phyloP scores from a whole-genome alignment of 2,797 vertebrate species.

The Hybognathus amarus region DNA sequence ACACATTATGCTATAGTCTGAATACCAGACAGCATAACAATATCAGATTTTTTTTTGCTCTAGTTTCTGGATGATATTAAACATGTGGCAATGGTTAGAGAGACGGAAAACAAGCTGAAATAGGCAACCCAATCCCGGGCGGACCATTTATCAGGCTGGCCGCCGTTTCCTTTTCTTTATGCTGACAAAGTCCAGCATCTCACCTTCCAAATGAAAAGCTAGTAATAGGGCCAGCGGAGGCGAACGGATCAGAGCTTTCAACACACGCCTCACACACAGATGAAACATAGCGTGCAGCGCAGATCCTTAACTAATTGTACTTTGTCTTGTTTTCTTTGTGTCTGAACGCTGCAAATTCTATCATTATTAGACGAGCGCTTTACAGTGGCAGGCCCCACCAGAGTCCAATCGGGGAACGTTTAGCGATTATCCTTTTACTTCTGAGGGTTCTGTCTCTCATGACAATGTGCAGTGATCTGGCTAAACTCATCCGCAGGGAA shows the following conservation, averaged over 20 bases:
- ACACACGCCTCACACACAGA: slow-evolving; percentile 41
- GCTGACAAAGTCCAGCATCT: slow-evolving; percentile 65
- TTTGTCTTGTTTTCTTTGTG: slow-evolving; percentile 42
- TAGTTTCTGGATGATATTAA: slow-evolving; percentile 54
- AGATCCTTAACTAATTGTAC: slow-evolving; percentile 45
- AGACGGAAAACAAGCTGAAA: slow-evolving; percentile 42
- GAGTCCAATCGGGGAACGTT: slow-evolving; percentile 35
- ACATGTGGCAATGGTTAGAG: slow-evolving; percentile 63
- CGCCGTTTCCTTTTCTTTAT: slow-evolving; percentile 49
- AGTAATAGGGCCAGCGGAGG: slow-evolving; percentile 38
- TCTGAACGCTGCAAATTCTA: slow-evolving; percentile 33
- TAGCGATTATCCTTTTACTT: slow-evolving; percentile 62
- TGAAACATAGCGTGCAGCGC: slow-evolving; percentile 46
- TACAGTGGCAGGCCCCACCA: slow-evolving; percentile 21
- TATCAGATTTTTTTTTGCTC: slow-evolving; percentile 34
- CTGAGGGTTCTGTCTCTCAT: slow-evolving; percentile 37
- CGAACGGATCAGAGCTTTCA: slow-evolving; percentile 41
- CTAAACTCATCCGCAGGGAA: slow-evolving; percentile 45
- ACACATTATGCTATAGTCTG: slow-evolving; percentile 19
- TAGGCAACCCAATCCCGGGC: slow-evolving; percentile 50
- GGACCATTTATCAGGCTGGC: slow-evolving; percentile 54
- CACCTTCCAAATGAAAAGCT: slow-evolving; percentile 54
- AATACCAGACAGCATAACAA: slow-evolving; percentile 26
- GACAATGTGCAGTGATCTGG: slow-evolving; percentile 51
- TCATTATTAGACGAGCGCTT: slow-evolving; percentile 32